Evolutionary conservation across 2,797 vertebrate genomes (phyloP).

Genomic region (Poecilia velifera): DNA sequence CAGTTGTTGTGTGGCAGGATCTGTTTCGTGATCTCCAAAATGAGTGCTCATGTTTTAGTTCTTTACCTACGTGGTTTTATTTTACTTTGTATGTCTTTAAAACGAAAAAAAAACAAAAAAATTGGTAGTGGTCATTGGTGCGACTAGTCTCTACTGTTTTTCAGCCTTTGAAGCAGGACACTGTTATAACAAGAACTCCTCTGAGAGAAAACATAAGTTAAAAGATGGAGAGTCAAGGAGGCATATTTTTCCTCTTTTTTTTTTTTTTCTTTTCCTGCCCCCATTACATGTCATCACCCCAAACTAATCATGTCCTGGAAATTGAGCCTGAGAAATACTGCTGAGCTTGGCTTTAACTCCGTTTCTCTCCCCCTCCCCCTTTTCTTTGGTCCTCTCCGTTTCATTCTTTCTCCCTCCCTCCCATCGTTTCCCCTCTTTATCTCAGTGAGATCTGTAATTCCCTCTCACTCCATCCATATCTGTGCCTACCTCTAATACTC

Average conservation of each 20-base stretch:
- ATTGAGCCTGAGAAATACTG: slow-evolving; percentile 76
- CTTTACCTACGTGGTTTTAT: neutral
- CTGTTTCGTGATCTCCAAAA: neutral
- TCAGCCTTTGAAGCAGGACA: slow-evolving; percentile 43
- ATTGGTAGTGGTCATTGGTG: slow-evolving; percentile 20
- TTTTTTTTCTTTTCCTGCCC: slow-evolving; percentile 67
- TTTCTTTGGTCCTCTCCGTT: slow-evolving; percentile 30
- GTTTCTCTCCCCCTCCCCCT: slow-evolving; percentile 21
- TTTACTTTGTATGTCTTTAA: neutral
- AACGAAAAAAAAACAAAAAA: slow-evolving; percentile 13
- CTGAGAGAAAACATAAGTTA: slow-evolving; percentile 43
- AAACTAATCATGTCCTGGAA: slow-evolving; percentile 80
- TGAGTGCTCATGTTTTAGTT: neutral
- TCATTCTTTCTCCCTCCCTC: slow-evolving; percentile 42
- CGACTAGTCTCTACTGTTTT: slow-evolving; percentile 54
- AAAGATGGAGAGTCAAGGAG: slow-evolving; percentile 35
- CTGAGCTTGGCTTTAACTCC: slow-evolving; percentile 74
- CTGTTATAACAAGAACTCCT: slow-evolving; percentile 58
- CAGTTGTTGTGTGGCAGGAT: slow-evolving; percentile 45
- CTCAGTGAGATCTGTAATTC: slow-evolving; percentile 66
- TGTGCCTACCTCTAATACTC: slow-evolving; percentile 59
- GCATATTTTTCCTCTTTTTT: slow-evolving; percentile 50
- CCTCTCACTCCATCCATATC: slow-evolving; percentile 53
- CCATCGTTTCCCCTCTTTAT: slow-evolving; percentile 65
- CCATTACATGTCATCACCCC: slow-evolving; percentile 78